A percentile compares a stretch with the other conserved stretches of the same genome.
Conservation (phyloP, 2,113 vertebrate genomes). For the Labeo rohita region DNA sequence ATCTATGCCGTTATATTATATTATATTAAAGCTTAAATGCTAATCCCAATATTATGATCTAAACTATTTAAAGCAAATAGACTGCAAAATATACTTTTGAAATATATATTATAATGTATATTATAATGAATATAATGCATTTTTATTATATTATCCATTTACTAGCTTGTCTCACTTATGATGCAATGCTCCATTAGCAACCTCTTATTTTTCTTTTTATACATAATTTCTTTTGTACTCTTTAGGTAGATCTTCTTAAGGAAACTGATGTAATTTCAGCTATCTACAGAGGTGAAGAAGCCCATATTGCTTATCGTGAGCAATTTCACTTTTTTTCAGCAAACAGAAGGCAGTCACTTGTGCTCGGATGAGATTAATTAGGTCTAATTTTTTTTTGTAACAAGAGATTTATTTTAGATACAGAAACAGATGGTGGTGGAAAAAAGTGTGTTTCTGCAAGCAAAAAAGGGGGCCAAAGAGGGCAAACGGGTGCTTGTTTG, state of each 20-base stretch:
- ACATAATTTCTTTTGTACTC: background rate
- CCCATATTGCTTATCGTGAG: background rate
- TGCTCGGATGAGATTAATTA: conserved; percentile 20
- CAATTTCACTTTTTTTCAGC: background rate
- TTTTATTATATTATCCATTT: background rate
- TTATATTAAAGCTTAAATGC: too few species aligned
- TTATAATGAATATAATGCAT: background rate
- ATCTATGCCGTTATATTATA: too few species aligned
- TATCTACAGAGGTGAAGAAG: background rate
- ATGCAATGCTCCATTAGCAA: background rate
- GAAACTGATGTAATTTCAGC: background rate
- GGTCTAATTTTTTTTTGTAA: background rate
- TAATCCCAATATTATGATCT: too few species aligned
- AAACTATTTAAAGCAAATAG: too few species aligned
- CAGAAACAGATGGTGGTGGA: conserved; percentile 15
- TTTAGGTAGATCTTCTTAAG: background rate
- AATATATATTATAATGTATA: too few species aligned
- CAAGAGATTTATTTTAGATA: background rate
- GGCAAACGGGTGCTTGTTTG: background rate
- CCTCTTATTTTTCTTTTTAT: background rate
- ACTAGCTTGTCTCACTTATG: background rate
- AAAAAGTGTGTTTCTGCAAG: background rate
- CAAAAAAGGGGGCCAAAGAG: background rate
- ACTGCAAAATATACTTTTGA: too few species aligned
- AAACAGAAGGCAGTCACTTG: conserved; percentile 1